These are phyloP conservation scores for Pleuronectes platessa DNA, from an alignment of 2,113 vertebrate genomes.

Conservation along the genomic window DNA sequence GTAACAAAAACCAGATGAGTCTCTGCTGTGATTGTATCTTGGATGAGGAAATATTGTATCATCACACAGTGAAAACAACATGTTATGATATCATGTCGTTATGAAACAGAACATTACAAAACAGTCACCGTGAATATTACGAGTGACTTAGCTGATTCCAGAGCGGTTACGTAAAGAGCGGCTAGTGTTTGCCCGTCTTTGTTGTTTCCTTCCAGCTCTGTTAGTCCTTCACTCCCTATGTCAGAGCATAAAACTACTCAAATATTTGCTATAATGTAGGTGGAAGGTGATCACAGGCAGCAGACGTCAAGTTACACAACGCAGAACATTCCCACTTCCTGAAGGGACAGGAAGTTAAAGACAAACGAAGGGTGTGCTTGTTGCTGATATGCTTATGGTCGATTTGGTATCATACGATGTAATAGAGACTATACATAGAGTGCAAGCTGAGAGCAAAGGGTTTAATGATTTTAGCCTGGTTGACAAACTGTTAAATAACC, in stretches of 20 bases:
- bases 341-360: neutral
- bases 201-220: neutral
- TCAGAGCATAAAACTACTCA: neutral
- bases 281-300: constrained; percentile 2
- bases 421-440: too few relatives aligned
- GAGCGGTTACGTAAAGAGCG: neutral
- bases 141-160: neutral
- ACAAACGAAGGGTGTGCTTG: neutral
- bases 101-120: neutral
- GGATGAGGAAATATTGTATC: neutral
- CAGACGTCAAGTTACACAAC: neutral
- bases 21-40: neutral
- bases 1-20: neutral
- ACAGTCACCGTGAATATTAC: neutral
- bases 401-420: too few relatives aligned
- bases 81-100: neutral
- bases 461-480: neutral
- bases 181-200: too few relatives aligned
- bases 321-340: neutral
- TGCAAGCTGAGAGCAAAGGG: too few relatives aligned
- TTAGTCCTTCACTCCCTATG: neutral
- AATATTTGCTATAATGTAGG: constrained; percentile 19
- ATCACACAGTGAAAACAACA: too few relatives aligned
- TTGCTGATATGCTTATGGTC: neutral
- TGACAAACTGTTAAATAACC: neutral